phyloP scores from a whole-genome alignment of 2,113 vertebrate species.

The Scomber scombrus region DNA sequence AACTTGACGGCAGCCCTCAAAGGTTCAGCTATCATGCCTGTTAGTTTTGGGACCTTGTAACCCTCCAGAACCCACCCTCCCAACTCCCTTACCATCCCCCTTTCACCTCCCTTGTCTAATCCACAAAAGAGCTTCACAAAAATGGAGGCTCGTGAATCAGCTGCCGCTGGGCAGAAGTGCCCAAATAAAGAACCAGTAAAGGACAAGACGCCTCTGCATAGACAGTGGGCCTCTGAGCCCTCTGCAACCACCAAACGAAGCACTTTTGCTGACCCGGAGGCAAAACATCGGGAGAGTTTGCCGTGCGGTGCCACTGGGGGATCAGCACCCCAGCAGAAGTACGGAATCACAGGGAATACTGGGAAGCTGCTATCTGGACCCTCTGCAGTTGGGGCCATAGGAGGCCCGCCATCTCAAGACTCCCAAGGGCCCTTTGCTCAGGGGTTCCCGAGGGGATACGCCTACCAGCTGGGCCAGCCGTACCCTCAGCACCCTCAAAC shows the following conservation, averaged over 20 bases:
- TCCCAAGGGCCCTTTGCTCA: conserved; percentile 88
- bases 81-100: conserved; percentile 27
- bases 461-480: conserved; percentile 92
- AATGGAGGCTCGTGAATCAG: conserved; percentile 94
- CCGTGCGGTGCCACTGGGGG: conserved; percentile 81
- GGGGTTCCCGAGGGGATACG: conserved; percentile 87
- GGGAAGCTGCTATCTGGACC: conserved; percentile 87
- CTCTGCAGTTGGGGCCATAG: conserved; percentile 80
- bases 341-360: conserved; percentile 82
- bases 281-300: conserved; percentile 89
- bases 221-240: conserved; percentile 94
- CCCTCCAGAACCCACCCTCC: conserved; percentile 38
- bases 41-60: conserved; percentile 79
- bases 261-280: conserved; percentile 90
- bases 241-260: conserved; percentile 89
- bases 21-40: conserved; percentile 83
- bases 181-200: conserved; percentile 88
- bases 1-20: conserved; percentile 81
- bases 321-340: conserved; percentile 88
- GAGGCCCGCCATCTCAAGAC: conserved; percentile 86
- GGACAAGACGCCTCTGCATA: conserved; percentile 91
- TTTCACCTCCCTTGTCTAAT: conserved; percentile 24
- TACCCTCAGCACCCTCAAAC: conserved; percentile 94
- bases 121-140: conserved; percentile 70
- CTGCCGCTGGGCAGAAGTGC: conserved; percentile 91